These are phyloP conservation scores for Balanococcus diminutus DNA, from an alignment of 2,888 invertebrate species.

Conservation along the genomic window DNA sequence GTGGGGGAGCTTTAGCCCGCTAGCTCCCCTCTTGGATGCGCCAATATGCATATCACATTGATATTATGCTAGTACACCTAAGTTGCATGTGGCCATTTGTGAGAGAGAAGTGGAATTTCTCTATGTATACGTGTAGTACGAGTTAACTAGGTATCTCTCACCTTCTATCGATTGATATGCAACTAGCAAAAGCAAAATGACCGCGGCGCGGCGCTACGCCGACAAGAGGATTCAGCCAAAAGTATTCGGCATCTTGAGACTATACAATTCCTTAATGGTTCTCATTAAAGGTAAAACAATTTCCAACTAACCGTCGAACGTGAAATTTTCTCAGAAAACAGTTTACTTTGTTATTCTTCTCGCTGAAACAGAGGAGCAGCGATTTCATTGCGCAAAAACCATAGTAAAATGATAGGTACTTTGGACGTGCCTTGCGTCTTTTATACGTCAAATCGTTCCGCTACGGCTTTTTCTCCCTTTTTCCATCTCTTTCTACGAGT, in stretches of 20 bases:
- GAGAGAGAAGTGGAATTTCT: too few relatives aligned
- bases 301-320: constrained; percentile 20
- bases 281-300: constrained; percentile 29
- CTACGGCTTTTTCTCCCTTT: not conserved
- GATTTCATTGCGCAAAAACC: constrained; percentile 29
- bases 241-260: not conserved
- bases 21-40: too few relatives aligned
- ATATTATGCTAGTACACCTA: too few relatives aligned
- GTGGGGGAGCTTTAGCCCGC: too few relatives aligned
- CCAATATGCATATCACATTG: too few relatives aligned
- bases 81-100: too few relatives aligned
- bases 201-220: too few relatives aligned
- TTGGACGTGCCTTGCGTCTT: constrained; percentile 20
- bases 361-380: not conserved
- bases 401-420: constrained; percentile 35
- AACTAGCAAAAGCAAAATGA: not conserved
- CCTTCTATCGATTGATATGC: constrained; percentile 22
- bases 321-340: constrained; percentile 17
- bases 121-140: not conserved
- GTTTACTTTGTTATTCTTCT: constrained; percentile 32
- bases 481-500: not conserved
- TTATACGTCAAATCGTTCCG: constrained; percentile 3
- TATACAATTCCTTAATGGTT: constrained; percentile 34
- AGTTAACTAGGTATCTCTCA: too few relatives aligned
- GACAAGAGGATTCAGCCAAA: constrained; percentile 6